A percentile compares a stretch with the other conserved stretches of the same genome.
Evolutionary conservation across 2,113 vertebrate genomes (phyloP).

Genomic region (Coreoperca whiteheadi): DNA sequence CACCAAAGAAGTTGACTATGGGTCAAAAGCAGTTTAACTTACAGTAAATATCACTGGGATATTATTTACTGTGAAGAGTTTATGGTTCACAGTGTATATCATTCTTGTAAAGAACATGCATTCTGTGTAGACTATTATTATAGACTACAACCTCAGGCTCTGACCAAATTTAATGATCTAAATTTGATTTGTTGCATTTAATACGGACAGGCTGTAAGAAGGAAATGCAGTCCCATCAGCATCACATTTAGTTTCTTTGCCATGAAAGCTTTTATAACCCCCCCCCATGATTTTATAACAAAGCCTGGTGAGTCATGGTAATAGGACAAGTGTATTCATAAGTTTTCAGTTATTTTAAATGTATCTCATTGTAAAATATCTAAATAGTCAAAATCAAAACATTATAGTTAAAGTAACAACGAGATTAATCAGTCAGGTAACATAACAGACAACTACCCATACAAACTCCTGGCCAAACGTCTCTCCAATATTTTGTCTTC

Average conservation of each 20-base stretch:
- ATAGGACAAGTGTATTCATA: not conserved
- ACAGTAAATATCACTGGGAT: not conserved
- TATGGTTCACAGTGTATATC: not conserved
- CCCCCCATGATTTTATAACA: not conserved
- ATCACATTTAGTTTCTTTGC: constrained; percentile 10
- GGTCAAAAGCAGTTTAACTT: constrained; percentile 20
- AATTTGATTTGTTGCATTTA: constrained; percentile 25
- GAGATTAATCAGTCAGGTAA: not conserved
- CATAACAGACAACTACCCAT: not conserved
- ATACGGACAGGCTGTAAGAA: not conserved
- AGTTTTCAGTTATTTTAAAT: not conserved
- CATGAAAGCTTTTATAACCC: constrained; percentile 18
- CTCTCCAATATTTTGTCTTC: not conserved
- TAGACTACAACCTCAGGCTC: constrained; percentile 2
- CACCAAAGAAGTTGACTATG: not conserved
- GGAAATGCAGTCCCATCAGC: constrained; percentile 5
- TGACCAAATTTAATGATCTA: constrained; percentile 9
- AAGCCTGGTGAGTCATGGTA: not conserved
- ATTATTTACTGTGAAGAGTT: constrained; percentile 1
- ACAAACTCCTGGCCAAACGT: not conserved
- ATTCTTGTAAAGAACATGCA: not conserved
- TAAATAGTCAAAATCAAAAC: not conserved
- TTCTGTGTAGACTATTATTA: not conserved
- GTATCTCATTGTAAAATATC: not conserved
- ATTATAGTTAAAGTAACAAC: not conserved